A percentile compares a stretch with the other conserved stretches of the same genome.
These are phyloP conservation scores for Hirudo medicinalis DNA, from an alignment of 1,140 invertebrate genomes.

Conservation along the genomic window DNA sequence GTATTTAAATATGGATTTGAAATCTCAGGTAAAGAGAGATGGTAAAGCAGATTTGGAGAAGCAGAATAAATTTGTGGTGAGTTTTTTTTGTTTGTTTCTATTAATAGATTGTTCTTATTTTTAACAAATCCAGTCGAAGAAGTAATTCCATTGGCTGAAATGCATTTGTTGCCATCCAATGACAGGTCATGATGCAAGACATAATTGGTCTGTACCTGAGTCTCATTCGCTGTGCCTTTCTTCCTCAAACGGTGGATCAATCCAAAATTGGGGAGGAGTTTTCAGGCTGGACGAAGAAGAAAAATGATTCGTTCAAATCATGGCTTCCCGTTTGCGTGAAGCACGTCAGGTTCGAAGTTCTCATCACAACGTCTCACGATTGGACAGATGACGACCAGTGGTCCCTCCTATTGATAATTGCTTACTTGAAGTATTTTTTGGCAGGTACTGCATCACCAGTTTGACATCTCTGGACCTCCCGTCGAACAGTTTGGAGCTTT, in stretches of 20 bases:
- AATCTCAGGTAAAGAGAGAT: slow-evolving; percentile 25
- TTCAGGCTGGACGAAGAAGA: background rate
- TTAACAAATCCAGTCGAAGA: background rate
- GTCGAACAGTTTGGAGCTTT: slow-evolving; percentile 62
- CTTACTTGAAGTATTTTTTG: slow-evolving; percentile 17
- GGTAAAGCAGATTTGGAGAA: slow-evolving; percentile 47
- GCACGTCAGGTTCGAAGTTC: slow-evolving; percentile 45
- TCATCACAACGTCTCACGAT: background rate
- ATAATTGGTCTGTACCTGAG: slow-evolving; percentile 54
- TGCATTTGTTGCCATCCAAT: slow-evolving; percentile 25
- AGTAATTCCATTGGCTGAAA: background rate
- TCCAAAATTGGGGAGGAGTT: slow-evolving; percentile 3
- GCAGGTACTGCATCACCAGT: slow-evolving; percentile 36
- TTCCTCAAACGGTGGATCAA: slow-evolving; percentile 47
- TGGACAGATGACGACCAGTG: too few relatives aligned
- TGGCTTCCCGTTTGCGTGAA: slow-evolving; percentile 68
- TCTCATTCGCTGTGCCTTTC: slow-evolving; percentile 51
- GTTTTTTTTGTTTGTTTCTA: slow-evolving; percentile 10
- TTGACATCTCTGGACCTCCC: slow-evolving; percentile 55
- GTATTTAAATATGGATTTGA: background rate
- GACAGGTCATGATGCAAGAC: slow-evolving; percentile 51
- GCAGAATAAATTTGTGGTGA: slow-evolving; percentile 57
- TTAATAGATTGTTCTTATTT: too few relatives aligned
- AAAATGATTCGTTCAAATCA: slow-evolving; percentile 40
- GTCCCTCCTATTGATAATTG: background rate